Evolutionary conservation across 2,113 vertebrate species (phyloP), one percentile per base, ranked within the genome.

Genomic region (Vulpes lagopus): DNA sequence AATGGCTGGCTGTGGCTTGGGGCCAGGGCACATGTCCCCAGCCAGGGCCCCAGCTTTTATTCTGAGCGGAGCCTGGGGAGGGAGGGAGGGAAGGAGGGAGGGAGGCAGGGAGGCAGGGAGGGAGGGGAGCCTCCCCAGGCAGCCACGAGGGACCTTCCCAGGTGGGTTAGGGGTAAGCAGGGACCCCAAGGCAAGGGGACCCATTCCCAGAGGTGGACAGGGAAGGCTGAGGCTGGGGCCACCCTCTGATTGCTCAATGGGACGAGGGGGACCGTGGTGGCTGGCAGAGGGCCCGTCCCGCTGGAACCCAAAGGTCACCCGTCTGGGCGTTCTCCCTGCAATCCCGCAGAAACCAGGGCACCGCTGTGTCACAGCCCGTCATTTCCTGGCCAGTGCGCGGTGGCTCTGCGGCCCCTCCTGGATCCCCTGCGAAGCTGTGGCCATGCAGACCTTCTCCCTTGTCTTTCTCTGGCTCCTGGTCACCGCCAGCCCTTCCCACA

Each of bases 291-390:
- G 5, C 55, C 20, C 0, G 25, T 76, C 82, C 64, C 14, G 7
- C 22, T n/a, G 22, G 51, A 38, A n/a, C 43, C 81, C 7, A 0
- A 43, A 20, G 57, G 69, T 20, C 89, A 51, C 15, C 57, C 43
- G 14, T 9, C 78, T 4, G 12, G 67, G 20, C 12, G 64, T n/a
- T 59, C 55, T 55, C 55, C 30, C 90, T 2, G 7, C 59, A 71
- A 64, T 69, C 25, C 35, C 11, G 1, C 16, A 43, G 87, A 84
- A 89, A 32, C 17, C 64, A 60, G 53, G 51, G 25, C 32, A 49
- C 51, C 5, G 0, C 8, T 3, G 0, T 3, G 60, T 65, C 49
- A 69, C 35, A 2, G 12, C 19, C 4, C 1, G 0, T 22, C 74
- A 65, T 38, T 74, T 60, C 71, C 38, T 11, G 49, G 23, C 30